phyloP scores from a whole-genome alignment of 2,113 vertebrate species.

The Muntiacus muntjak region DNA sequence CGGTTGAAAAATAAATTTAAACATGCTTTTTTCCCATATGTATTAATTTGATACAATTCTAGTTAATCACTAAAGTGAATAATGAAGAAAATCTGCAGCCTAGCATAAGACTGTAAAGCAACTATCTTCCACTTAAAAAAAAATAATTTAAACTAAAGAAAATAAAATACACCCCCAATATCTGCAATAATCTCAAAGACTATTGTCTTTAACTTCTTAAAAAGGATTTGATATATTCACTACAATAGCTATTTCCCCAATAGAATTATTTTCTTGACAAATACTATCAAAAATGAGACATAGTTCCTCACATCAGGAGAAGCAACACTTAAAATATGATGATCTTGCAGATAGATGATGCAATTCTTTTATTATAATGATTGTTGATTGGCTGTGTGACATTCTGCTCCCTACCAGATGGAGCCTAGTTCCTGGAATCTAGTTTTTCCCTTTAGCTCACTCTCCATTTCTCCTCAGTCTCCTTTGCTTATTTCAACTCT shows the following conservation, averaged over 20 bases:
- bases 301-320: not conserved
- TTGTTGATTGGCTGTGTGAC: not conserved
- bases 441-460: not conserved
- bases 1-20: not conserved
- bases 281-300: not conserved
- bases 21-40: not conserved
- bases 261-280: not conserved
- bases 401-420: not conserved
- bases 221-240: not conserved
- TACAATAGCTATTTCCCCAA: not conserved
- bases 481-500: not conserved
- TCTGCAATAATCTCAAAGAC: not conserved
- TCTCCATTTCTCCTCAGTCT: not conserved
- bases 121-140: not conserved
- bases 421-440: not conserved
- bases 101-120: not conserved
- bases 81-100: not conserved
- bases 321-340: not conserved
- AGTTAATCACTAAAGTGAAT: not conserved
- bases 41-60: not conserved
- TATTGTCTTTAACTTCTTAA: not conserved
- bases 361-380: not conserved
- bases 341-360: not conserved
- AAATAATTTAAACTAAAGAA: not conserved
- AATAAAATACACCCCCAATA: not conserved